Base-by-base conservation (phyloP, 1,140 invertebrate species). In the Probaryconus sp. region DNA sequence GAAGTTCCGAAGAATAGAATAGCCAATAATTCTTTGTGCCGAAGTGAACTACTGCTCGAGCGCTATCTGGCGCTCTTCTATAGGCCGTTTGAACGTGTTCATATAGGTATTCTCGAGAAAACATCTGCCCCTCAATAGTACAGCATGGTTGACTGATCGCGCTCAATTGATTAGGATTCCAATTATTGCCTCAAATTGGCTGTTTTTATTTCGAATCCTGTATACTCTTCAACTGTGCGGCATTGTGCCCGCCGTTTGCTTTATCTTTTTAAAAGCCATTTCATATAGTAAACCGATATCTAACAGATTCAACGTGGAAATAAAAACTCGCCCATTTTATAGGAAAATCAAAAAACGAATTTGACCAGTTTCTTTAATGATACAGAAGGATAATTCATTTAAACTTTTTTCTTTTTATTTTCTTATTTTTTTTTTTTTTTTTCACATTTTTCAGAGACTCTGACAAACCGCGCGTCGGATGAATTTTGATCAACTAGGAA, bases 151-250 rank as follows among this genome's bases (percentile, higher is more conserved):
- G 77, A 79, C 61, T 77, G 78, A 81, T 80, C 77, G 72, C 69
- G 55, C 50, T 77, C 69, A 60, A 80, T 82, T 81, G 80, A 82
- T 82, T 84, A 81, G 78, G 65, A 79, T 83, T 83, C 79, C 80
- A 84, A 83, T 83, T 81, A 83, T 81, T 81, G 79, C 68, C 73
- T 69, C 55, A 31, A 75, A 75, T 72, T 65, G 76, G 28, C 61
- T 74, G 65, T 77, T 80, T 79, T 67, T 68, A 67, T 68, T 63
- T 68, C 40, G 47, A 65, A 63, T 68, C 33, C 38, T 18, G 33
- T 63, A 67, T 58, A 65, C 47, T 38, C 38, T 43, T 67, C 40
- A 55, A 26, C 53, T 58, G 24, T 53, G 11, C 33, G 20, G 35
- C 28, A 73, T 73, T 55, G 61, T 73, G 60, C 10, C 17, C 14